Conservation (phyloP, 2,888 invertebrate genomes). For the Acleris literana region DNA sequence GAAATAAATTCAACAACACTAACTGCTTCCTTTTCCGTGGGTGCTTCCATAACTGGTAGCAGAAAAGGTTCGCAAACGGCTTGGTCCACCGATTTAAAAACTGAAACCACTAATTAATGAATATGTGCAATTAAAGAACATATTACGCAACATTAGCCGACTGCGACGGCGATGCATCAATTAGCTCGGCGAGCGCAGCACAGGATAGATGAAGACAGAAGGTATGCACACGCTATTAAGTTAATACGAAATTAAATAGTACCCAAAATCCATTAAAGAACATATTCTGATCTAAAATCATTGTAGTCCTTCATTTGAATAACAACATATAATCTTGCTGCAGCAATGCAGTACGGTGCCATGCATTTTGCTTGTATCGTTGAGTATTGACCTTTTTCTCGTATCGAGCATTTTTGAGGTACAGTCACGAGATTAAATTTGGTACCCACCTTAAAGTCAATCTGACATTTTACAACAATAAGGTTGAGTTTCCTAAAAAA, state of each 20-base stretch:
- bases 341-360: no score
- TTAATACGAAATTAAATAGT: no score
- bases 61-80: not conserved
- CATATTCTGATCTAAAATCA: no score
- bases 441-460: no score
- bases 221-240: not conserved
- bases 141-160: conserved; percentile 47
- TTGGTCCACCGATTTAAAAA: conserved; percentile 38
- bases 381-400: no score
- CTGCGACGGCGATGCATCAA: conserved; percentile 42
- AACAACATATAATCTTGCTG: no score
- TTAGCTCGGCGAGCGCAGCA: conserved; percentile 46
- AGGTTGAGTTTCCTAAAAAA: no score
- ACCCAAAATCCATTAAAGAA: no score
- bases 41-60: not conserved
- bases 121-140: conserved; percentile 40
- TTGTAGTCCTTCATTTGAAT: no score
- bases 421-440: no score
- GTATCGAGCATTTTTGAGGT: not conserved
- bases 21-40: not conserved
- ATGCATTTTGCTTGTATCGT: no score
- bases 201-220: conserved; percentile 17
- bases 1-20: conserved; percentile 14
- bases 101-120: conserved; percentile 36
- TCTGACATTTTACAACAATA: no score